These are phyloP conservation scores for Diabrotica balteata DNA, from an alignment of 2,888 invertebrate species.

Conservation along the genomic window DNA sequence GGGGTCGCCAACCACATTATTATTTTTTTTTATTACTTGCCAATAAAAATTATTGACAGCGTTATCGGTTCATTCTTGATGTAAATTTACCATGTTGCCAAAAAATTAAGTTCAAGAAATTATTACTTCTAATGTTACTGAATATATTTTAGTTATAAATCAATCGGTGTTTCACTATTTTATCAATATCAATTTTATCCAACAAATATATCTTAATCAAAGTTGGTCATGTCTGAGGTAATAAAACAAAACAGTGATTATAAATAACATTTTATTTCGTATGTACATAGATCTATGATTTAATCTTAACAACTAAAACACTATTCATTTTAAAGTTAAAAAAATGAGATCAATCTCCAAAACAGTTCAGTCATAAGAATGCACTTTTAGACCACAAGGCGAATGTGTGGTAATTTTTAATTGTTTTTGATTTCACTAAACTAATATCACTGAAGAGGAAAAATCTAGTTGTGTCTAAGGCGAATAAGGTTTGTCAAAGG, in stretches of 20 bases:
- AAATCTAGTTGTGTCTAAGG: constrained; percentile 16
- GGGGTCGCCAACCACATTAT: too few relatives aligned
- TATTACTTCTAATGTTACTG: too few relatives aligned
- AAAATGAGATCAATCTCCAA: constrained; percentile 25
- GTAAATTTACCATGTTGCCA: too few relatives aligned
- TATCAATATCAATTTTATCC: too few relatives aligned
- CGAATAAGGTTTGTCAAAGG: constrained; percentile 59
- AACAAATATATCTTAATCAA: too few relatives aligned
- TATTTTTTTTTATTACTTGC: too few relatives aligned
- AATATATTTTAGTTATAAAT: too few relatives aligned
- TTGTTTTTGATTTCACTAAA: constrained; percentile 35
- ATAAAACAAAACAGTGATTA: not conserved
- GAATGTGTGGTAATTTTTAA: constrained; percentile 12
- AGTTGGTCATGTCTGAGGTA: too few relatives aligned
- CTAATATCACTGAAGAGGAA: constrained; percentile 47
- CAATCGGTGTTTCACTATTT: too few relatives aligned
- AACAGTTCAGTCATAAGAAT: constrained; percentile 15
- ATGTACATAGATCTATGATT: constrained; percentile 14
- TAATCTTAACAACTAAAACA: constrained; percentile 1
- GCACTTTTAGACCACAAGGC: constrained; percentile 7
- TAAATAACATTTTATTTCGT: constrained; percentile 12
- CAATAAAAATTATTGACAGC: too few relatives aligned
- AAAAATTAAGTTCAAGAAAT: too few relatives aligned
- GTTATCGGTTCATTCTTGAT: too few relatives aligned
- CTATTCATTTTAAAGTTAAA: constrained; percentile 9